These are phyloP conservation scores for Plotosus lineatus DNA, from an alignment of 2,113 vertebrate genomes.

Conservation along the genomic window DNA sequence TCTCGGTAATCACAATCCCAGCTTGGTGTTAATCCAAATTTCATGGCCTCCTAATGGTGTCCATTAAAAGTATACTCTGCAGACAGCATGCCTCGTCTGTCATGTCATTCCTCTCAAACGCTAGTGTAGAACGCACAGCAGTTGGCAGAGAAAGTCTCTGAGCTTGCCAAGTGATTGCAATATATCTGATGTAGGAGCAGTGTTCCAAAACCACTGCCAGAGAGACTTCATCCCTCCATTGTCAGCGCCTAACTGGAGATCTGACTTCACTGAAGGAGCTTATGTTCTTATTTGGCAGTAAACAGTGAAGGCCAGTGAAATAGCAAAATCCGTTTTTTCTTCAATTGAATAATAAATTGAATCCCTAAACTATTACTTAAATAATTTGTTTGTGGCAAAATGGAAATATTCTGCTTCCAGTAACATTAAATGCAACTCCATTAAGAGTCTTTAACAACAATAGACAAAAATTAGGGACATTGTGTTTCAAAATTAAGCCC, in stretches of 20 bases:
- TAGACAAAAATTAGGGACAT: background rate
- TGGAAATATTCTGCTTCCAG: background rate
- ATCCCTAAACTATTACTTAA: background rate
- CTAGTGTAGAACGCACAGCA: constrained; percentile 31
- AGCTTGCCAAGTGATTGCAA: constrained; percentile 42
- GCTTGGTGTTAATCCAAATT: constrained; percentile 56
- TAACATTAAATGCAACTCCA: background rate
- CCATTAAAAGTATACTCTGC: constrained; percentile 53
- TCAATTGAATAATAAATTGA: background rate
- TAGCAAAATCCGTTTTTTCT: background rate
- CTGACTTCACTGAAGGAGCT: constrained; percentile 22
- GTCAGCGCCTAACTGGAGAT: constrained; percentile 31
- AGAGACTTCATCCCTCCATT: constrained; percentile 25
- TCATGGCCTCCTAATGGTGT: constrained; percentile 56
- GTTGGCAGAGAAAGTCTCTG: constrained; percentile 34
- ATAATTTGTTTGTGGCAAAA: background rate
- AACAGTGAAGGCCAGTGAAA: background rate
- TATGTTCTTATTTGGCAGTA: constrained; percentile 24
- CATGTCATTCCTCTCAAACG: constrained; percentile 45
- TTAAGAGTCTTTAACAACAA: background rate
- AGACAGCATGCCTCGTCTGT: constrained; percentile 35
- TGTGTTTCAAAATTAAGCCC: background rate
- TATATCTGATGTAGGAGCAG: constrained; percentile 36
- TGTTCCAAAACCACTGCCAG: constrained; percentile 11
- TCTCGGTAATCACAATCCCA: constrained; percentile 51